A percentile compares a stretch with the other conserved stretches of the same genome.
These are phyloP conservation scores for Gymnarchus niloticus DNA, from an alignment of 2,113 vertebrate species.

Conservation along the genomic window DNA sequence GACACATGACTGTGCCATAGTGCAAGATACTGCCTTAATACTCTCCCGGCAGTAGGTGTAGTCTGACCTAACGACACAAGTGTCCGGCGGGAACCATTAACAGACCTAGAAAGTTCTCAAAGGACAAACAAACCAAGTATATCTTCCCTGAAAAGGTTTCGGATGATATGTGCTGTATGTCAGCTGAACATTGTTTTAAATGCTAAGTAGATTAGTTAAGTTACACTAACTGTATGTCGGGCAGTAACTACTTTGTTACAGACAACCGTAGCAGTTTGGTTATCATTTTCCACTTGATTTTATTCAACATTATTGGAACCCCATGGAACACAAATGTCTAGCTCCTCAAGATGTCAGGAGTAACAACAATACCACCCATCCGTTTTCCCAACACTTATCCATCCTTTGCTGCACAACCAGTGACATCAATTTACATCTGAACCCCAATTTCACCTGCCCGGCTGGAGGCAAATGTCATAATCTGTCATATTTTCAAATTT, in stretches of 20 bases:
- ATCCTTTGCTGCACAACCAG: no score
- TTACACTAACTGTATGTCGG: neutral
- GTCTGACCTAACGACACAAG: neutral
- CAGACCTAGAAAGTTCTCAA: neutral
- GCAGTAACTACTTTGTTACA: neutral
- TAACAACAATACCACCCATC: neutral
- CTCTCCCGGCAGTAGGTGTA: neutral
- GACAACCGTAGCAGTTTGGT: neutral
- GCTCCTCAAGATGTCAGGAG: neutral
- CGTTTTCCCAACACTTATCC: no score
- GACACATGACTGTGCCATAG: no score
- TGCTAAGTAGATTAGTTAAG: no score
- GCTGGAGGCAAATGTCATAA: neutral
- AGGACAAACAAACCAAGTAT: neutral
- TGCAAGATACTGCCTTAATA: no score
- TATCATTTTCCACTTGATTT: neutral
- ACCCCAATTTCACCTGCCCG: neutral
- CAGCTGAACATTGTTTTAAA: no score
- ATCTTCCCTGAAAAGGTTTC: neutral
- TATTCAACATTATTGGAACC: neutral
- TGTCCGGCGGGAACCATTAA: neutral
- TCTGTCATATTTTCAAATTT: neutral
- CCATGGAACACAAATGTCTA: neutral
- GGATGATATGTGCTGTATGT: no score
- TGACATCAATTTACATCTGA: neutral